These are phyloP conservation scores for Patella depressa DNA, from an alignment of 2,888 invertebrate genomes.

Conservation along the genomic window DNA sequence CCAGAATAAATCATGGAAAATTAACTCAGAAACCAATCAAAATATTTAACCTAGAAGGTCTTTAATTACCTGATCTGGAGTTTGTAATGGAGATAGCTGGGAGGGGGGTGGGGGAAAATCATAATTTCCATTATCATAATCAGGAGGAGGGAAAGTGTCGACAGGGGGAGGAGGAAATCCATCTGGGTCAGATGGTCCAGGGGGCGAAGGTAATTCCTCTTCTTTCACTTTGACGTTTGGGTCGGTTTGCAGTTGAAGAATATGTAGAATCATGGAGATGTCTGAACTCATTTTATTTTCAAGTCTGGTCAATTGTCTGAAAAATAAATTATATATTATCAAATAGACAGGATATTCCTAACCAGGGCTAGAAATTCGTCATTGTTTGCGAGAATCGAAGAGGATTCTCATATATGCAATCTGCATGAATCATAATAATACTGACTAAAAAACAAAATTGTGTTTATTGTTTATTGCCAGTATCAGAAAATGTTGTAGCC, in stretches of 20 bases:
- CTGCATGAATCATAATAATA: too few relatives aligned
- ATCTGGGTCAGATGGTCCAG: conserved; percentile 33
- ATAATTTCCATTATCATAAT: conserved; percentile 37
- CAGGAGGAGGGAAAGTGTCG: conserved; percentile 30
- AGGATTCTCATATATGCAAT: too few relatives aligned
- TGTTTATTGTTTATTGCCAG: too few relatives aligned
- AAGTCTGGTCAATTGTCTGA: conserved; percentile 65
- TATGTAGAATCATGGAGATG: conserved; percentile 66
- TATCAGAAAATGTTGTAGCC: too few relatives aligned
- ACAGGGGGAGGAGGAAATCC: conserved; percentile 40
- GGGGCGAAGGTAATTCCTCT: conserved; percentile 30
- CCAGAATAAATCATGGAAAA: too few relatives aligned
- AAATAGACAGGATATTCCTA: neutral
- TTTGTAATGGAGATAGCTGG: neutral
- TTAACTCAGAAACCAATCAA: too few relatives aligned
- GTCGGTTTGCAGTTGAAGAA: conserved; percentile 54
- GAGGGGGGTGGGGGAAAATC: conserved; percentile 40
- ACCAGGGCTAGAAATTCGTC: too few relatives aligned
- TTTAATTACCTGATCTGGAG: conserved; percentile 24
- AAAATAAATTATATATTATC: conserved; percentile 15
- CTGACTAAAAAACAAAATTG: too few relatives aligned
- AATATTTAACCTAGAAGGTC: too few relatives aligned
- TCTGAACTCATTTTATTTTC: conserved; percentile 69
- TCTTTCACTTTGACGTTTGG: conserved; percentile 11
- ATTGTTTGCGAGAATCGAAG: too few relatives aligned